Evolutionary conservation across 2,888 invertebrate species (phyloP), one percentile per base, ranked within the genome.

Genomic region (Epistrophella euchroma): DNA sequence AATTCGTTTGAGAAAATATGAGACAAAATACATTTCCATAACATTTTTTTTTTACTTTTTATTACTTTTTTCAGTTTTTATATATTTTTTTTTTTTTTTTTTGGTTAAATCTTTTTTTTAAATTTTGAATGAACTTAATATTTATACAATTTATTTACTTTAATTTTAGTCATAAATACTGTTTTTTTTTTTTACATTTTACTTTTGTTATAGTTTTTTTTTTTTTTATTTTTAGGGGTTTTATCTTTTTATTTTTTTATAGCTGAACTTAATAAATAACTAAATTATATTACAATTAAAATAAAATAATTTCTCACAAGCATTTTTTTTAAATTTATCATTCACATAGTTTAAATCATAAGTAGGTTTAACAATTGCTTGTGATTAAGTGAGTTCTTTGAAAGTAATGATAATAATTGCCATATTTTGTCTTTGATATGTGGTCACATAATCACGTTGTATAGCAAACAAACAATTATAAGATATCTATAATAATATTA

Each of bases 261-360:
- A 88, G 83, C 87, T 70, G 88, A 82, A 32, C 17, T 66, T 66
- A 19, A 88, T 80, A 71, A 88, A 85, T 86, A 88, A 85, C 71
- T 85, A 85, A 74, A 56, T 55, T 47, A 70, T 62, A 64, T 47
- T 81, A 50, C 64, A 62, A 58, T 58, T 19, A 58, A n/a, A n/a
- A n/a, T n/a, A n/a, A n/a, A n/a, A 50, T 68, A 72, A 25, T 35
- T 55, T 32, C 25, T 58, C 40, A 56, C 19, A 81, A 71, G 58
- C 68, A 70, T 45, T 74, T 43, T 58, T 58, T 55, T 40, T 15
- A 15, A 25, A 47, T 47, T 17, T 37, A 25, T 40, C 58, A n/a
- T n/a, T n/a, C n/a, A n/a, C n/a, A n/a, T n/a, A n/a, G n/a, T n/a
- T 17, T 11, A 66, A 66, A 66, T 66, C 9, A 47, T 32, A 66